Base-by-base conservation (phyloP, 2,888 invertebrate species). In the Lingula anatina region DNA sequence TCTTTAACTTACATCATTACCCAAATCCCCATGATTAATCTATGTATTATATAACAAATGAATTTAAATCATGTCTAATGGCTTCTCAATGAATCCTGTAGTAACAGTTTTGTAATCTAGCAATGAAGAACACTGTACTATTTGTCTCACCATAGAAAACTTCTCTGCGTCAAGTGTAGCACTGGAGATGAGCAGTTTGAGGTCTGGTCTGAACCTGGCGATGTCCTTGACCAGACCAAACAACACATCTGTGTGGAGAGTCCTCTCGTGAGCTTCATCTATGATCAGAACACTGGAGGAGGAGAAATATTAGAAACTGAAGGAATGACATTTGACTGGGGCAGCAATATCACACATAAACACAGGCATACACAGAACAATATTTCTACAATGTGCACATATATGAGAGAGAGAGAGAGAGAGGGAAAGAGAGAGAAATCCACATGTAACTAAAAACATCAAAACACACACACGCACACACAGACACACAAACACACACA, bases 211-310 rank as follows among this genome's bases (percentile, higher is more conserved):
- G 78, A 95, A 78, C 49, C 95, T 82, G 0, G 93, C 86, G 52
- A 97, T 94, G 75, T 97, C 96, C 59, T 83, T 82, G 0, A 99
- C 94, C 46, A 99, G 81, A 1, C 99, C 99, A 80, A 99, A 99
- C 35, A 99, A 81, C 65, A 99, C 92, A 74, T 99, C 99, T 1
- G 99, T 99, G 71, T 99, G 97, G 2, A 99, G 81, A 0, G 99
- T 99, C 38, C 99, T 82, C 77, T 99, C 99, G 79, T 99, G 99
- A 55, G 99, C 99, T 81, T 99, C 99, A 77, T 99, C 99, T 71
- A 99, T 94, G 51, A 99, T 99, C 88, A 99, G 90, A 0, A 96
- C 96, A 80, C 91, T 94, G 62, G 26, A 58, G 56, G 20, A 38
- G 40, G 45, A 44, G 26, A 35, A 44, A 2, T n/a, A 25, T 20